Base-by-base conservation (phyloP, 2,888 invertebrate genomes). In the Cheilosia vernalis region DNA sequence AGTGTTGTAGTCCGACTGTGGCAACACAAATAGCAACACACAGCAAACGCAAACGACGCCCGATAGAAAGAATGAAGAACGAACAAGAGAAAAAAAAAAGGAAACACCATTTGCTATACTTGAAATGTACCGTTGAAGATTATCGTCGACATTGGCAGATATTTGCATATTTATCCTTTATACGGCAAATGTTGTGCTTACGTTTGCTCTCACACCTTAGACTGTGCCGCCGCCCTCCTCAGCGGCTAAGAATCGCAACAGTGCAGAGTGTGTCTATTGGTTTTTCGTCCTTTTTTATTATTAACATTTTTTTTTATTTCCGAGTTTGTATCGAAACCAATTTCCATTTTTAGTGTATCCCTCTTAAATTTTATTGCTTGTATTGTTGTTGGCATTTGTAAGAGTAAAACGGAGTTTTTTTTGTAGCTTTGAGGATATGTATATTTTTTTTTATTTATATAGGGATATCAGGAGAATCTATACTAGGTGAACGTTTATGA, bases 131-230 rank as follows among this genome's bases (percentile, higher is more conserved):
- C 77, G 73, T 78, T 67, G 81, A 73, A 82, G 76, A 86, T 82
- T 82, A 86, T 82, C 82, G 78, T 86, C 86, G 82, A 78, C 86
- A 77, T 86, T 82, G 86, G 73, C 64, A 73, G 82, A 82, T 86
- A 86, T 86, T 86, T 86, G 86, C 86, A 86, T 86, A 86, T 85
- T 85, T 85, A 85, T 82, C 86, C 78, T 73, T 74, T 86, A 81
- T 82, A 86, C 56, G 77, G 86, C 73, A 73, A 86, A 86, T 82
- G 82, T 77, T 77, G 85, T 85, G 84, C 81, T 85, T 80, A 85
- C 81, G 80, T 80, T 85, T 70, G 61, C 85, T 85, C 81, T 81
- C 81, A 81, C 85, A 85, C 85, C 85, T 85, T 74, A 2, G 66
- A 17, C 17, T 9, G 17, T 17, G 44, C 44, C 17, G 17, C 44